These are phyloP conservation scores for Dicycla oo DNA, from an alignment of 2,888 invertebrate genomes.

Conservation along the genomic window DNA sequence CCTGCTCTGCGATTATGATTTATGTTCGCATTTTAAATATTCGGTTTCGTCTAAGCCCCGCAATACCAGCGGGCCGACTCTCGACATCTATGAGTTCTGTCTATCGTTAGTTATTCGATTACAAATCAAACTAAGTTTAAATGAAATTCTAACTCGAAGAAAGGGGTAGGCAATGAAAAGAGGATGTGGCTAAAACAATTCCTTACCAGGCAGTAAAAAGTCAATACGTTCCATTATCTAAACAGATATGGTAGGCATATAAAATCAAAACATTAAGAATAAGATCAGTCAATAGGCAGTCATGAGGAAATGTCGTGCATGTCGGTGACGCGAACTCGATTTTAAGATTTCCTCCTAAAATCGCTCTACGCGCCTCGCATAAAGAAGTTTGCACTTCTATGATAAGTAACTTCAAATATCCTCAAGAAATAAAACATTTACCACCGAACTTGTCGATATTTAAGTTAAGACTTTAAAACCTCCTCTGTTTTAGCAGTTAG, in stretches of 20 bases:
- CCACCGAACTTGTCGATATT: conserved; percentile 15
- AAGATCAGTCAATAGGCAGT: too few species aligned
- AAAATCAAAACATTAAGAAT: too few species aligned
- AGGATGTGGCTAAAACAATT: background rate
- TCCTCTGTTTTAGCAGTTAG: background rate
- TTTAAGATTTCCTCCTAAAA: too few species aligned
- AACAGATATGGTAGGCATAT: background rate
- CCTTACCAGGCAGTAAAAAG: background rate
- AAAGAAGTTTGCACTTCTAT: too few species aligned
- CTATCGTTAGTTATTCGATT: background rate
- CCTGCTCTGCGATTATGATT: background rate
- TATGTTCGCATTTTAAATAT: background rate
- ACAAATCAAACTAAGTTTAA: conserved; percentile 15
- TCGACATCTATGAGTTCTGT: background rate
- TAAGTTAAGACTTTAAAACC: background rate
- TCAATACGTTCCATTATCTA: background rate
- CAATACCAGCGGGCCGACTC: too few species aligned
- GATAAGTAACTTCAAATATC: background rate
- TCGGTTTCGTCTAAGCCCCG: background rate
- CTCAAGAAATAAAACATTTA: conserved; percentile 19
- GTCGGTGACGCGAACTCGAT: too few species aligned
- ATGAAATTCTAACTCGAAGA: background rate
- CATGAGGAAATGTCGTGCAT: too few species aligned
- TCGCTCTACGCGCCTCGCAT: too few species aligned
- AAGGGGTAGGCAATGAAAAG: background rate